Percentiles rank a stretch among this genome's conserved stretches.
Evolutionary conservation across 2,113 vertebrate genomes (phyloP).

Genomic region (Sinosuthora webbiana): DNA sequence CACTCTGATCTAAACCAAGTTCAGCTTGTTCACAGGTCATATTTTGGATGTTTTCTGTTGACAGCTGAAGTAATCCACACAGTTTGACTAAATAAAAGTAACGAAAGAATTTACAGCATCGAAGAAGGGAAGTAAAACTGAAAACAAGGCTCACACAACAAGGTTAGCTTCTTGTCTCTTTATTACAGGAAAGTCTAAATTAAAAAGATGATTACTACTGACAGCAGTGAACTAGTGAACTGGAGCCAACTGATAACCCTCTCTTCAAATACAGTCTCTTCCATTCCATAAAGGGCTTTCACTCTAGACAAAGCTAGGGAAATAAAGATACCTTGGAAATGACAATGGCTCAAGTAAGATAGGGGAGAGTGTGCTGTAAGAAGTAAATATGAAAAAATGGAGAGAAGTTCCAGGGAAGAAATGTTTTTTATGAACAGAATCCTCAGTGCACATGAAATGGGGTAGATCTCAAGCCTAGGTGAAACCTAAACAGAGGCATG

Average conservation of each 20-base stretch:
- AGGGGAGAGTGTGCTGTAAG: not conserved
- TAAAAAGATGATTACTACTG: not conserved
- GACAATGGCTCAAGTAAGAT: not conserved
- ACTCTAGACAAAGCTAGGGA: not conserved
- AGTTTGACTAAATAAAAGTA: not conserved
- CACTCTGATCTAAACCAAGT: not conserved
- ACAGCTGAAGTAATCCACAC: not conserved
- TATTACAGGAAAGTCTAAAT: not conserved
- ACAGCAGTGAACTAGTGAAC: not conserved
- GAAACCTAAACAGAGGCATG: not conserved
- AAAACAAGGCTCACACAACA: not conserved
- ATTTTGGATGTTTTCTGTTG: not conserved
- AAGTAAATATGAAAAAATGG: not conserved
- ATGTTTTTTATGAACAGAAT: not conserved
- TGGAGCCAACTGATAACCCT: not conserved
- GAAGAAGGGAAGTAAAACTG: not conserved
- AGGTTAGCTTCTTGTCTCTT: not conserved
- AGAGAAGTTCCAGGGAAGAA: not conserved
- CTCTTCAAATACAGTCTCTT: not conserved
- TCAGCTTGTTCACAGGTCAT: not conserved
- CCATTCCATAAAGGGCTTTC: not conserved
- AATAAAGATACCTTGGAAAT: not conserved
- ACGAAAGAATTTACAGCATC: not conserved
- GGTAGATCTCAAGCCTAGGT: not conserved
- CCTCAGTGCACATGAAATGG: not conserved